Base-by-base conservation (phyloP, 2,888 invertebrate genomes). In the Myopa tessellatipennis region DNA sequence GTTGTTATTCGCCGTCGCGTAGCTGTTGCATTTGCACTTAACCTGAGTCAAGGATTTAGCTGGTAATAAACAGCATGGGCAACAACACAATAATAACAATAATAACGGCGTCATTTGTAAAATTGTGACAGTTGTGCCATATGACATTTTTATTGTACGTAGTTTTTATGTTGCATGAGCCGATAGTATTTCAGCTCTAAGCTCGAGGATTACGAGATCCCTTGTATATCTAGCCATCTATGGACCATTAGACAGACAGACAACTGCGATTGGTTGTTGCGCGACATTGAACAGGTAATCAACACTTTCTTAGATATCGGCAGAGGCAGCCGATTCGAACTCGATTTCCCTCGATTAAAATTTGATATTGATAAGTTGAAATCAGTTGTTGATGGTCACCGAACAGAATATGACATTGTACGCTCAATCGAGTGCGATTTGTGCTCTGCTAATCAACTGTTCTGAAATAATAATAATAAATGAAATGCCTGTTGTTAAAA, bases 21-120 rank as follows among this genome's bases (percentile, higher is more conserved):
- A 10, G 50, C 50, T 14, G 50, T 50, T 50, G 38, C 40, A 63
- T 12, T 18, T 14, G 52, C 50, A 7, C 18, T 69, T 69, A 45
- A 69, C 69, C 69, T 40, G 69, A 26, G 6, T 69, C 69, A 69
- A 69, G 69, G 69, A 69, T 26, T 69, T 50, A n/a, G 6, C 12
- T 50, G 52, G 50, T 16, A 50, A 69, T 50, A 45, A 50, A 50
- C 69, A 38, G 6, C 38, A 40, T 40, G 38, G 16, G n/a, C 65
- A 65, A 65, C 61, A 26, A 1, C 1, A 61, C 26, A 18, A 36
- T 38, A 36, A 67, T 34, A 7, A n/a, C 69, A 50, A 45, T 26
- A 69, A 69, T n/a, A 45, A 69, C 10, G 34, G 8, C 16, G 63
- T 36, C 1, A 50, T 50, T 26, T 63, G 26, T 26, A 67, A 67